Evolutionary conservation across 23 tunicate genomes (phyloP).

Genomic region (Clavelina lepadiformis): DNA sequence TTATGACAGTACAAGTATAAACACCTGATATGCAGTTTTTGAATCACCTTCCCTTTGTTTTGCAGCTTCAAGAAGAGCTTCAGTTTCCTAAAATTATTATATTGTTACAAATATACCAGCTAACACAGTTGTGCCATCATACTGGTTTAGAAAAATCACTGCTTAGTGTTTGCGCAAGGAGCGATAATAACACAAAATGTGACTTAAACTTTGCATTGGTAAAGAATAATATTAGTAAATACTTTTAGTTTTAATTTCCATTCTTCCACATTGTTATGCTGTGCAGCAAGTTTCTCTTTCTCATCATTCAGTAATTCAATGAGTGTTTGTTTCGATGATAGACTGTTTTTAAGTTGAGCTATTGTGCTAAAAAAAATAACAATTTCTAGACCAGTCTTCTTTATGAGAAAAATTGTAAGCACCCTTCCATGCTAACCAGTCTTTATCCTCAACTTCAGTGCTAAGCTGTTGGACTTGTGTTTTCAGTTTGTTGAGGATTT

Average conservation of each 20-base stretch:
- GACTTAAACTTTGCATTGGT: no score
- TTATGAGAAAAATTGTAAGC: neutral
- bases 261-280: no score
- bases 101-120: neutral
- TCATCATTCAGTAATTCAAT: slow-evolving; percentile 68
- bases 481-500: neutral
- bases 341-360: slow-evolving; percentile 32
- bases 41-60: slow-evolving; percentile 10
- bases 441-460: slow-evolving; percentile 6
- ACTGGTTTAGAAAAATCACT: no score
- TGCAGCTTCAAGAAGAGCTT: slow-evolving; percentile 6
- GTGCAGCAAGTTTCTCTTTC: no score
- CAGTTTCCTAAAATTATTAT: slow-evolving; percentile 28
- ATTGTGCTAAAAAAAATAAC: slow-evolving; percentile 34
- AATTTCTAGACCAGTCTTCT: neutral
- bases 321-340: slow-evolving; percentile 49
- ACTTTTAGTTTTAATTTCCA: no score
- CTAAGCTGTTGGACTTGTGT: neutral
- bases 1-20: neutral
- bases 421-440: neutral
- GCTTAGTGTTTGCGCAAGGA: no score
- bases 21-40: slow-evolving; percentile 29
- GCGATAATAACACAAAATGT: no score
- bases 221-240: no score
- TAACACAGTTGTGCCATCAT: no score